Conservation (phyloP, 64 coral and sea anemone genomes). For the Astreopora myriophthalma region DNA sequence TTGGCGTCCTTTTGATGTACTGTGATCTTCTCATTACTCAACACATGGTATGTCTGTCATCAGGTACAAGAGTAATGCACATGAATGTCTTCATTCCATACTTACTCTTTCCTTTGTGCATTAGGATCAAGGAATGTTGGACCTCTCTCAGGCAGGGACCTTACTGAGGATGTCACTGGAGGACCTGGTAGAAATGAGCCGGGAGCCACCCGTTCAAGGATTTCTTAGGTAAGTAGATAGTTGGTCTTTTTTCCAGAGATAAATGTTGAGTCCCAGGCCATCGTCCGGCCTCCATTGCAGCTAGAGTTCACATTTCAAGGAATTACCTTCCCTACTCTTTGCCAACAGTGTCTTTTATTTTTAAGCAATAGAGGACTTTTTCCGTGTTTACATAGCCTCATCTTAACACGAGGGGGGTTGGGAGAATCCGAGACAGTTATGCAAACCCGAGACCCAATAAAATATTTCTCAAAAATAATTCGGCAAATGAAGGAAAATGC, state of each 20-base stretch:
- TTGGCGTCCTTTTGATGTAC: constrained; percentile 53
- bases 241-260: not conserved
- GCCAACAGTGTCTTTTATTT: too few species aligned
- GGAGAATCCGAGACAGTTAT: too few species aligned
- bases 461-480: too few species aligned
- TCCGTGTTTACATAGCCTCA: too few species aligned
- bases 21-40: constrained; percentile 65
- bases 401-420: too few species aligned
- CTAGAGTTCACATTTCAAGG: too few species aligned
- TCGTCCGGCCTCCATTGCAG: too few species aligned
- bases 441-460: too few species aligned
- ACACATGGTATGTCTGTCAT: constrained; percentile 22
- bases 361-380: too few species aligned
- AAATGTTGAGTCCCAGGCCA: too few species aligned
- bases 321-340: too few species aligned
- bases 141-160: constrained; percentile 19
- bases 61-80: not conserved
- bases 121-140: constrained; percentile 36
- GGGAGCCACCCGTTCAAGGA: constrained; percentile 59
- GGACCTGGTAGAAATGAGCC: constrained; percentile 39
- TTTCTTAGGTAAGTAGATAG: constrained; percentile 39
- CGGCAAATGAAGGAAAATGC: too few species aligned
- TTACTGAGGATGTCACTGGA: constrained; percentile 51
- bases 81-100: not conserved
- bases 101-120: not conserved